Evolutionary conservation across 2,797 vertebrate species (phyloP).

Genomic region (Myiothlypis coronata): DNA sequence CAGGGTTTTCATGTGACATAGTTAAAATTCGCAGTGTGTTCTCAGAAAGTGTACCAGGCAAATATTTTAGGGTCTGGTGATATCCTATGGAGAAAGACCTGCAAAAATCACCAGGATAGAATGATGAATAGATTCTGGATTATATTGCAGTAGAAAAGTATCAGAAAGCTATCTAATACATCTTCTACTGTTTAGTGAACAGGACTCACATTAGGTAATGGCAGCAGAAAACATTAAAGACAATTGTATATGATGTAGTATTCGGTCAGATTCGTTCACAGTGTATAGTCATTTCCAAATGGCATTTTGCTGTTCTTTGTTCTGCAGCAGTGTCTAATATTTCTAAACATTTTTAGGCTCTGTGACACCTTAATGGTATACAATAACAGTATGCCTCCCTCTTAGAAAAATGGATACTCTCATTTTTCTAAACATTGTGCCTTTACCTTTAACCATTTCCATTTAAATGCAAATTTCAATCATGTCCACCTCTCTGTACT

Average conservation of each 20-base stretch:
- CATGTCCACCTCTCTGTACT: constrained; percentile 75
- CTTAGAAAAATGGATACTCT: constrained; percentile 81
- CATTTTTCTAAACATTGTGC: constrained; percentile 77
- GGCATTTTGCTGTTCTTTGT: constrained; percentile 58
- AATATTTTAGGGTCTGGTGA: constrained; percentile 34
- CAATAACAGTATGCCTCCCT: constrained; percentile 72
- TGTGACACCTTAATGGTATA: constrained; percentile 77
- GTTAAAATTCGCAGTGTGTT: background rate
- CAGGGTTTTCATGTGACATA: background rate
- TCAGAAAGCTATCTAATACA: constrained; percentile 53
- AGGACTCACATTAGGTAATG: constrained; percentile 49
- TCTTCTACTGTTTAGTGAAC: constrained; percentile 53
- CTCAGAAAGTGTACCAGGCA: background rate
- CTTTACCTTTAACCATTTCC: constrained; percentile 79
- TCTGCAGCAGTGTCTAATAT: constrained; percentile 69
- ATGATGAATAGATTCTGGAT: constrained; percentile 36
- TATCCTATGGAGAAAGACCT: background rate
- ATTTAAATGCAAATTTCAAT: constrained; percentile 84
- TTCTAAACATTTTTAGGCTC: constrained; percentile 77
- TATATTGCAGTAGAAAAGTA: constrained; percentile 37
- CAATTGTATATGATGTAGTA: constrained; percentile 58
- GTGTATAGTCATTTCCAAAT: constrained; percentile 68
- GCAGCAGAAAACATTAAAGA: constrained; percentile 59
- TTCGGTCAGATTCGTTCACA: constrained; percentile 49
- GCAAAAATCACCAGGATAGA: constrained; percentile 1